Conservation (phyloP, 2,113 vertebrate species). For the Channa argus region DNA sequence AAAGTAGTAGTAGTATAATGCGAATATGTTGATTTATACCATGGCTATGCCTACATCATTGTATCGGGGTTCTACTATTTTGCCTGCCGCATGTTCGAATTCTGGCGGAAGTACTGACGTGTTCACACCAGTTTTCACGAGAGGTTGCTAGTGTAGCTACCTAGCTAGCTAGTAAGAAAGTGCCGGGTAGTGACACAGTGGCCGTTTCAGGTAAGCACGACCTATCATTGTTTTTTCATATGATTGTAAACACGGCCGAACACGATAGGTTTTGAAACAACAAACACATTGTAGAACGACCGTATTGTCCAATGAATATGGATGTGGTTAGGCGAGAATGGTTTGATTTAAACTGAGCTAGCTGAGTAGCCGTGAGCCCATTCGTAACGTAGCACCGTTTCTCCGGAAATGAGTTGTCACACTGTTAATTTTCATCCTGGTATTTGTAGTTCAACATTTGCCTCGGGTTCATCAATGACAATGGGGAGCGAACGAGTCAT, state of each 20-base stretch:
- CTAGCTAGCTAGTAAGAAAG: slow-evolving; percentile 68
- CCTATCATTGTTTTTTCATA: slow-evolving; percentile 34
- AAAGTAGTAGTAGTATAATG: too few relatives aligned
- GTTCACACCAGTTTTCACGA: slow-evolving; percentile 74
- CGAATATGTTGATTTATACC: too few relatives aligned
- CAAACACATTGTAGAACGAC: not conserved
- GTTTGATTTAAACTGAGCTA: slow-evolving; percentile 38
- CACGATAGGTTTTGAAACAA: rapidly evolving
- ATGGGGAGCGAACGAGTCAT: rapidly evolving
- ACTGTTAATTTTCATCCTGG: slow-evolving; percentile 45
- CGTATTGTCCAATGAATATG: not conserved
- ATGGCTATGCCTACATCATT: not conserved
- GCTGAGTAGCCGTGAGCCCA: slow-evolving; percentile 45
- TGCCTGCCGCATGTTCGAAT: slow-evolving; percentile 54
- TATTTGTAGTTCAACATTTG: slow-evolving; percentile 73
- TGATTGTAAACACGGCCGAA: not conserved
- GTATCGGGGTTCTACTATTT: slow-evolving; percentile 66
- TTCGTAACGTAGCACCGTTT: slow-evolving; percentile 39
- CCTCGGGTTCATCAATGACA: rapidly evolving
- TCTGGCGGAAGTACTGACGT: slow-evolving; percentile 84
- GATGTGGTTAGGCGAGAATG: not conserved
- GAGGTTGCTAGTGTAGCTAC: slow-evolving; percentile 63
- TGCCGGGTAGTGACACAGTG: slow-evolving; percentile 84
- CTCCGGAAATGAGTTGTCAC: slow-evolving; percentile 88
- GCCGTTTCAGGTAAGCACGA: slow-evolving; percentile 81